A percentile compares a stretch with the other conserved stretches of the same genome.
These are phyloP conservation scores for Orthonevra nobilis DNA, from an alignment of 2,888 invertebrate species.

Conservation along the genomic window DNA sequence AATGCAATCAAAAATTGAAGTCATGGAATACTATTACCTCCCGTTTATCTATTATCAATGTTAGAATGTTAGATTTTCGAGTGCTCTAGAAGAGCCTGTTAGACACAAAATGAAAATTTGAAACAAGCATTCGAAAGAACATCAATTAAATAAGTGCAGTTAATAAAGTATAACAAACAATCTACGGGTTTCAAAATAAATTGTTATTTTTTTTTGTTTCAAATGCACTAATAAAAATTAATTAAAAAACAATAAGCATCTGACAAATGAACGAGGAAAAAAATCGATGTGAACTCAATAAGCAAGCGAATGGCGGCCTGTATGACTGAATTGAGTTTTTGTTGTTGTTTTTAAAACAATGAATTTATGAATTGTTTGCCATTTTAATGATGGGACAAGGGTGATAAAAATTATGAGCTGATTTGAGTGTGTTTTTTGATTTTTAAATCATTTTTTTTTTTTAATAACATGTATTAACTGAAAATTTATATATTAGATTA, in stretches of 20 bases:
- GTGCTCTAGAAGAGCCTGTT: too few species aligned
- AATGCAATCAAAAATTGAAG: too few species aligned
- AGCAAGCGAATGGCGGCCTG: slow-evolving; percentile 43
- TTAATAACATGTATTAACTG: slow-evolving; percentile 56
- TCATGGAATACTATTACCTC: too few species aligned
- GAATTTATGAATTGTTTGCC: slow-evolving; percentile 22
- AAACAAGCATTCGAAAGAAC: slow-evolving; percentile 40
- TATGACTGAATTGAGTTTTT: slow-evolving; percentile 34
- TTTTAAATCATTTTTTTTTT: slow-evolving; percentile 15
- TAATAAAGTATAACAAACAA: background rate
- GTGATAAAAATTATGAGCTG: slow-evolving; percentile 16
- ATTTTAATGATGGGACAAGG: slow-evolving; percentile 35
- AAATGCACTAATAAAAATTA: slow-evolving; percentile 10
- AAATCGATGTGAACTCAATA: slow-evolving; percentile 28
- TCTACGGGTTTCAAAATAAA: background rate
- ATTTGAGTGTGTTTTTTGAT: slow-evolving; percentile 33
- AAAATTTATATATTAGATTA: slow-evolving; percentile 45
- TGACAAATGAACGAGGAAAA: slow-evolving; percentile 24
- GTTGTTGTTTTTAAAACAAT: slow-evolving; percentile 27
- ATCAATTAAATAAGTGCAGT: slow-evolving; percentile 27
- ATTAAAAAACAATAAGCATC: slow-evolving; percentile 35
- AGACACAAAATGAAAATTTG: too few species aligned
- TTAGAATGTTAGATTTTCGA: too few species aligned
- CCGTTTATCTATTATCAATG: too few species aligned
- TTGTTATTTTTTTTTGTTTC: slow-evolving; percentile 11